phyloP scores from a whole-genome alignment of 1,140 invertebrate species.

The Polypedilum vanderplanki region DNA sequence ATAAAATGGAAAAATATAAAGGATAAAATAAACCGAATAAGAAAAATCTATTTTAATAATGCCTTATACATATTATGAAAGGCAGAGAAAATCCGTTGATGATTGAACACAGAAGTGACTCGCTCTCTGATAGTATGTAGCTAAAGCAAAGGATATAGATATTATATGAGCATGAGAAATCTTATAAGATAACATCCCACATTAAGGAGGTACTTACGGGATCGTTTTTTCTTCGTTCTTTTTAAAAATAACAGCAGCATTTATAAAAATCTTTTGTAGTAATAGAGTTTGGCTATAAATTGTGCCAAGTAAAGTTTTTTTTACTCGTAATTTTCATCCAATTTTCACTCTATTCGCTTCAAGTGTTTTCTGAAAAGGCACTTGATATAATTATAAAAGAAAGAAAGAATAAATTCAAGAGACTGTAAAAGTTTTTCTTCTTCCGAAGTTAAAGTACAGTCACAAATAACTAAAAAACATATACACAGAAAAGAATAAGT shows the following conservation, averaged over 20 bases:
- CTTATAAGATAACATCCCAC: constrained; percentile 17
- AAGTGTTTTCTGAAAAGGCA: constrained; percentile 1
- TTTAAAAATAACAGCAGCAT: background rate
- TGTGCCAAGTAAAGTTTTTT: background rate
- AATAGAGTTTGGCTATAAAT: too few species aligned
- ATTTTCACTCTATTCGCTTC: background rate
- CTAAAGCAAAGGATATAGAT: too few species aligned
- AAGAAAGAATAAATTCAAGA: too few species aligned
- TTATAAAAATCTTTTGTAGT: too few species aligned
- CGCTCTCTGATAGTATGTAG: background rate
- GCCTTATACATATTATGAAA: too few species aligned
- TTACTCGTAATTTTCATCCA: background rate
- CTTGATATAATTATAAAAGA: background rate
- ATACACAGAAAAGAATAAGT: too few species aligned
- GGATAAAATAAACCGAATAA: too few species aligned
- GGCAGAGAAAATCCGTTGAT: background rate
- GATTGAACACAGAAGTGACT: background rate
- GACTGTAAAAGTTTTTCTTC: too few species aligned
- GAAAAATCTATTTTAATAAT: too few species aligned
- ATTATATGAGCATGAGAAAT: background rate
- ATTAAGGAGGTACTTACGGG: background rate
- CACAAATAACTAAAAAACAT: too few species aligned
- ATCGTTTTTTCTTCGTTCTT: background rate
- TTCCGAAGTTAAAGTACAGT: too few species aligned
- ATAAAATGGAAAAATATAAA: too few species aligned